Evolutionary conservation across 2,113 vertebrate species (phyloP).

Genomic region (Haliaeetus leucogaster): DNA sequence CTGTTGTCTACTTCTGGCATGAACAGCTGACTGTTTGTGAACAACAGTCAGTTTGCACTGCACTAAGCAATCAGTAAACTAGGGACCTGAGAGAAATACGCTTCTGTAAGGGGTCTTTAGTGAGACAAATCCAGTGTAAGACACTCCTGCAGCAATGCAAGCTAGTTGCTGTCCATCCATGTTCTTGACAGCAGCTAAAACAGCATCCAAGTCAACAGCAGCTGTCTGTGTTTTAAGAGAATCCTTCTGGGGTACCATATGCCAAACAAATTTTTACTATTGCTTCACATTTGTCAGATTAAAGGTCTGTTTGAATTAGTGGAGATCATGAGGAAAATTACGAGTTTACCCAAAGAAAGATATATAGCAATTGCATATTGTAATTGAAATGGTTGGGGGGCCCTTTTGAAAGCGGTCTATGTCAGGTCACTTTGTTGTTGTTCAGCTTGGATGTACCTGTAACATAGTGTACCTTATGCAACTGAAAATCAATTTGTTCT

Average conservation of each 20-base stretch:
- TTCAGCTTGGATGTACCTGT: constrained; percentile 43
- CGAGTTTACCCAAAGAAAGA: background rate
- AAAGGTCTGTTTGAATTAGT: constrained; percentile 9
- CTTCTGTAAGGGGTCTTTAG: background rate
- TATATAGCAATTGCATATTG: background rate
- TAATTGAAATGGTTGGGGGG: background rate
- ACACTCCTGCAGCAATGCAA: background rate
- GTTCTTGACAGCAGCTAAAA: constrained; percentile 39
- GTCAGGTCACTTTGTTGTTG: constrained; percentile 18
- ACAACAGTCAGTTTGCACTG: background rate
- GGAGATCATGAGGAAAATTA: background rate
- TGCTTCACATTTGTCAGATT: background rate
- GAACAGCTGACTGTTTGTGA: background rate
- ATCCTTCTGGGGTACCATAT: background rate
- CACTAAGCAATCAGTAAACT: background rate
- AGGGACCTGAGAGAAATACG: background rate
- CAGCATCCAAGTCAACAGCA: background rate
- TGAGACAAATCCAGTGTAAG: background rate
- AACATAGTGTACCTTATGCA: constrained; percentile 13
- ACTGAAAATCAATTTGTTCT: constrained; percentile 58
- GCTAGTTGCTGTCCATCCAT: background rate
- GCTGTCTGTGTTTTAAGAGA: constrained; percentile 1
- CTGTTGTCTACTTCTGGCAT: background rate
- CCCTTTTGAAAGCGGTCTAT: background rate
- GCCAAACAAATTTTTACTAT: background rate